Evolutionary conservation across 2,797 vertebrate species (phyloP), one percentile per base, ranked within the genome.

Genomic region (Melanotaenia parkinsoni): DNA sequence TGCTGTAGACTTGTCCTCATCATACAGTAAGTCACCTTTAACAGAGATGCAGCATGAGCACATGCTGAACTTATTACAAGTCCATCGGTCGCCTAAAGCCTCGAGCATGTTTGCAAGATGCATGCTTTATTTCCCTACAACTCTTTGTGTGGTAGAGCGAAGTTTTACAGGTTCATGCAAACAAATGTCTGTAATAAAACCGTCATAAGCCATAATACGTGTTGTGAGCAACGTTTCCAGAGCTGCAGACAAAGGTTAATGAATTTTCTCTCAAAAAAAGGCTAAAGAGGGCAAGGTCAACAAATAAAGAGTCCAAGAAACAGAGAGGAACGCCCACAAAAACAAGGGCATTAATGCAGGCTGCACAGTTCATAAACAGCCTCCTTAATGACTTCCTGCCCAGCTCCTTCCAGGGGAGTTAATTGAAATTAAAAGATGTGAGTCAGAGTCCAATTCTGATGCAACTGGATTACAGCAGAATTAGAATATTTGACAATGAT

Each of bases 381-480:
- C 24, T 54, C 57, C 51, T 59, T 79, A 61, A 81, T 85, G 63
- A 79, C 73, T 82, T 86, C 80, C 73, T 86, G 79, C 24, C 72
- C 68, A 63, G 59, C 60, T 58, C 75, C 59, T 45, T 26, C 45
- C 59, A 76, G 57, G 50, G 61, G 20, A 51, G 8, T 58, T 40
- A 71, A 81, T n/a, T 40, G 12, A 43, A 79, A 84, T 74, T 51
- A 22, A 71, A 58, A 56, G 26, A 50, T 14, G 22, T 24, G 11
- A 33, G 10, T 32, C 30, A 61, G 38, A 47, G 22, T 58, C 64
- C 30, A 63, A 35, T 67, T 59, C n/a, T 24, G 22, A 1, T 20
- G 22, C 4, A 37, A 72, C 6, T 3, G 5, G n/a, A 77, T 58
- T 33, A 51, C 22, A 51, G 8, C 18, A 38, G 1, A 14, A 45